A percentile compares a stretch with the other conserved stretches of the same genome.
Evolutionary conservation across 2,797 vertebrate genomes (phyloP).

Genomic region (Iguana delicatissima): DNA sequence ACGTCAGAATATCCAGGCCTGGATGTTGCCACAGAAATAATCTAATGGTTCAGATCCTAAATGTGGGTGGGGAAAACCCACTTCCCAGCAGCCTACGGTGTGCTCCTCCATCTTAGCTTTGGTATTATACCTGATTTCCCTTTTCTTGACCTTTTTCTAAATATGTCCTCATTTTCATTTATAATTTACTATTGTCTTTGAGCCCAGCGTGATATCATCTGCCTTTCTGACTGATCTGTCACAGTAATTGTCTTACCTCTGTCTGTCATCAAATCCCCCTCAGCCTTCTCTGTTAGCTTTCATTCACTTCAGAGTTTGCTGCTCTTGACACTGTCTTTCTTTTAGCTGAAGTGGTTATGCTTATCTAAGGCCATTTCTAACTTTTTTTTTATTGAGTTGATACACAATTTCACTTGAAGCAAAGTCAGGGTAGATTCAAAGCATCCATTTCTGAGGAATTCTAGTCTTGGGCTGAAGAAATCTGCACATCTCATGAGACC

Average conservation of each 20-base stretch:
- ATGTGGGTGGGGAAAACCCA: neutral
- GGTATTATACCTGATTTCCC: slow-evolving; percentile 8
- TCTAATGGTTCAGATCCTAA: neutral
- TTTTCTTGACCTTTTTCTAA: slow-evolving; percentile 49
- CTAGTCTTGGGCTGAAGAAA: neutral
- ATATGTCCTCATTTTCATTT: slow-evolving; percentile 71
- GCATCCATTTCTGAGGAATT: neutral
- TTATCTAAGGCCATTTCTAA: slow-evolving; percentile 23
- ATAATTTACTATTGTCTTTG: slow-evolving; percentile 73
- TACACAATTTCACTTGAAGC: neutral
- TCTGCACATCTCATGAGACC: neutral
- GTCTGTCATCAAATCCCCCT: slow-evolving; percentile 57
- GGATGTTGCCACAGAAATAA: neutral
- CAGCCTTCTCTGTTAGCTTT: slow-evolving; percentile 65
- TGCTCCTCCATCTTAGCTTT: slow-evolving; percentile 43
- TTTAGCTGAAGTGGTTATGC: slow-evolving; percentile 48
- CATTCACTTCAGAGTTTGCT: slow-evolving; percentile 56
- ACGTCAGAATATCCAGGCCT: neutral
- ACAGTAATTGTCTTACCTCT: slow-evolving; percentile 67
- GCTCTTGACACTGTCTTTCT: slow-evolving; percentile 51
- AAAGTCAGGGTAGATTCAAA: neutral
- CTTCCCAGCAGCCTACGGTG: neutral
- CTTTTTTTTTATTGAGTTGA: neutral
- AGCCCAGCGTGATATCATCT: slow-evolving; percentile 55
- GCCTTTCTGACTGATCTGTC: slow-evolving; percentile 70